These are phyloP conservation scores for Betta splendens DNA, from an alignment of 2,797 vertebrate genomes.

Conservation along the genomic window DNA sequence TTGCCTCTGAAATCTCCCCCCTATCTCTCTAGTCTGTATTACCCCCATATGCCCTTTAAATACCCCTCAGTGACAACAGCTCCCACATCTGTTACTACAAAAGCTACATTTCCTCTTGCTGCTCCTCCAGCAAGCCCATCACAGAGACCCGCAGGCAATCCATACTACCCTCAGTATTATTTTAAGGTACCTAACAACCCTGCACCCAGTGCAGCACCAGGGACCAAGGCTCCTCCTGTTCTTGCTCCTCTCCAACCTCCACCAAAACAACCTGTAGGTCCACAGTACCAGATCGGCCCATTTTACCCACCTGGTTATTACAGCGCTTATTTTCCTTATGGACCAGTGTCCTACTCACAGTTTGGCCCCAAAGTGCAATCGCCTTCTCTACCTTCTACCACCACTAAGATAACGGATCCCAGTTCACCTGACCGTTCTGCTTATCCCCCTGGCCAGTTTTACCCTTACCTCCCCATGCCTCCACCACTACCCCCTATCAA, in stretches of 20 bases:
- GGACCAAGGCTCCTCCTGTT: constrained; percentile 10
- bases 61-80: constrained; percentile 22
- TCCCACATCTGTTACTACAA: background rate
- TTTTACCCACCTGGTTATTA: constrained; percentile 10
- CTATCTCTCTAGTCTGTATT: constrained; percentile 22
- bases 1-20: constrained; percentile 8
- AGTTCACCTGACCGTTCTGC: no score
- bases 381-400: no score
- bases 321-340: no score
- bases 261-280: constrained; percentile 19
- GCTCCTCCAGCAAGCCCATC: constrained; percentile 6
- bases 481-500: no score
- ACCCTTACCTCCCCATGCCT: no score
- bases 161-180: constrained; percentile 29
- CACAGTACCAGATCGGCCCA: background rate
- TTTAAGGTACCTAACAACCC: constrained; percentile 19
- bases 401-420: no score
- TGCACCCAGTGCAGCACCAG: constrained; percentile 8
- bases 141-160: constrained; percentile 8
- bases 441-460: no score
- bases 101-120: constrained; percentile 1
- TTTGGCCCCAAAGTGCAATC: no score
- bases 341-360: no score
- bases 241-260: constrained; percentile 13
- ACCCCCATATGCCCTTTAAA: constrained; percentile 17